Percentiles rank a stretch among this genome's conserved stretches.
Conservation (phyloP, 2,888 invertebrate genomes). For the Seira musarum region DNA sequence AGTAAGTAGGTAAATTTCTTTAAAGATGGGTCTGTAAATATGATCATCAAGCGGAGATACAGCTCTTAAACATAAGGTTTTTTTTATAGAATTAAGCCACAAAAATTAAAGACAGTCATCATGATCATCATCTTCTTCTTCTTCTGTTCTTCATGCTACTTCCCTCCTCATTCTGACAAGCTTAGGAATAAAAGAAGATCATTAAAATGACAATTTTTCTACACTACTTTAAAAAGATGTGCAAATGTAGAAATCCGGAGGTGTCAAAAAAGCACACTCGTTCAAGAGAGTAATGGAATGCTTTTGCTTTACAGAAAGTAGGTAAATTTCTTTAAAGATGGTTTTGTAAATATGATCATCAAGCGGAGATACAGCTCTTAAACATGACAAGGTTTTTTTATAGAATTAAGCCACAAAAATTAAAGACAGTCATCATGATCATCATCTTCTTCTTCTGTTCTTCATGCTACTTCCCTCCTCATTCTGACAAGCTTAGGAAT, state of each 20-base stretch:
- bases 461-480: conserved; percentile 35
- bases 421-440: conserved; percentile 19
- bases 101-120: conserved; percentile 20
- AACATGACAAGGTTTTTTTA: not conserved
- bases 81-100: conserved; percentile 19
- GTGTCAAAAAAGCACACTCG: not conserved
- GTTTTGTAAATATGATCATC: conserved; percentile 53
- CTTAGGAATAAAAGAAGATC: conserved; percentile 44
- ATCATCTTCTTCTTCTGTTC: conserved; percentile 35
- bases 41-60: conserved; percentile 44
- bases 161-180: conserved; percentile 48
- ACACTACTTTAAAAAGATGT: conserved; percentile 27
- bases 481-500: conserved; percentile 40
- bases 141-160: no score
- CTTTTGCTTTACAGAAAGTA: conserved; percentile 31
- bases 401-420: conserved; percentile 18
- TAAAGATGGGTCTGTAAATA: no score
- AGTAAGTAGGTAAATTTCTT: conserved; percentile 57
- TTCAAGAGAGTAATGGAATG: not conserved
- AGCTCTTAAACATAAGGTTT: not conserved
- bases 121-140: conserved; percentile 30
- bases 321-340: conserved; percentile 47
- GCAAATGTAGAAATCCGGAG: conserved; percentile 14
- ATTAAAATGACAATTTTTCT: conserved; percentile 62
- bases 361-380: conserved; percentile 25